Evolutionary conservation across 2,888 invertebrate species (phyloP), one percentile per base, ranked within the genome.

Genomic region (Hypolimnas misippus): DNA sequence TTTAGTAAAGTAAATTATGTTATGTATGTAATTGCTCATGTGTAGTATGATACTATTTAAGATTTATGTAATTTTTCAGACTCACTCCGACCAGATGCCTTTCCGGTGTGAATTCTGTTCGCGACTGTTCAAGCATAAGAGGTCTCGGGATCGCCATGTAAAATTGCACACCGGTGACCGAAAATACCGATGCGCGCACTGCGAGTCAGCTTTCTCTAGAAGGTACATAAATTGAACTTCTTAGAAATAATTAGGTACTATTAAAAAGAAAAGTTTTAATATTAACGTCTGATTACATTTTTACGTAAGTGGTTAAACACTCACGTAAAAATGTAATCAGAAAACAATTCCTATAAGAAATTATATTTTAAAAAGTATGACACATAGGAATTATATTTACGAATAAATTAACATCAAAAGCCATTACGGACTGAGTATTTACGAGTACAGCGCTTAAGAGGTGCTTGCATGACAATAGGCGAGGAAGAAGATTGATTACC

Each of bases 61-160:
- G n/a, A 49, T 29, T 7, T 14, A 29, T n/a, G 17, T 29, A 1
- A 29, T 92, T 70, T 93, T 96, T 94, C 93, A 98, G 97, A 96
- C 96, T 63, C 98, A 98, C 88, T 95, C 96, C 61, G 98, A 98
- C 79, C 96, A 97, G 87, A 95, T 98, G 94, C 98, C 98, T 66
- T 98, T 97, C 87, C 96, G 96, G 71, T 98, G 98, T 87, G 96
- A 96, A 74, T 97, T 96, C 90, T 98, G 98, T 89, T 95, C 96
- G 64, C 94, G 98, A 68, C 93, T 97, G 70, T 98, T 98, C 93
- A 98, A 98, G 87, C 98, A 98, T 93, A 98, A 98, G 86, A 93
- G 98, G 33, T 98, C 97, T 69, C 94, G 98, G 59, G 98, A 98
- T 87, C 94, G 98, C 19, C 98, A 98, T 89, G 96, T 97, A 75